These are phyloP conservation scores for Aphidius colemani DNA, from an alignment of 2,888 invertebrate species.

Conservation along the genomic window DNA sequence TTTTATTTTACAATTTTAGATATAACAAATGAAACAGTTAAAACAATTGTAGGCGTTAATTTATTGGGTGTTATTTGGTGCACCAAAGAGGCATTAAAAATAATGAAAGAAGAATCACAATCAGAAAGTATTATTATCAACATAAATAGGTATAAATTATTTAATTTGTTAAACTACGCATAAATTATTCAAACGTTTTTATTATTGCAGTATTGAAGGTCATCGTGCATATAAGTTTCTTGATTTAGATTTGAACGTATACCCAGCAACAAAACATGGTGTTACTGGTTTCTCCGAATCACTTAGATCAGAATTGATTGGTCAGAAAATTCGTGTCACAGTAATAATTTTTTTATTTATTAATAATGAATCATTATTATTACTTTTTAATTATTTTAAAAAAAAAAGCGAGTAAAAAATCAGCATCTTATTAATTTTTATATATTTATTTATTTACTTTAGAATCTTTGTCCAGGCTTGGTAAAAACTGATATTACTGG, in stretches of 20 bases:
- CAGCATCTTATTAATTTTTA: too few relatives aligned
- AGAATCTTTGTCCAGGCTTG: slow-evolving; percentile 70
- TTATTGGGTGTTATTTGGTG: slow-evolving; percentile 47
- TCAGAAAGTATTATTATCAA: slow-evolving; percentile 43
- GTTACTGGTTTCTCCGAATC: slow-evolving; percentile 65
- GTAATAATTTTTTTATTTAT: slow-evolving; percentile 31
- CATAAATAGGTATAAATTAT: slow-evolving; percentile 36
- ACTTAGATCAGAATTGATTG: slow-evolving; percentile 63
- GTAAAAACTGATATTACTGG: slow-evolving; percentile 64
- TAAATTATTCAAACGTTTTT: too few relatives aligned
- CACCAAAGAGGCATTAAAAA: slow-evolving; percentile 41
- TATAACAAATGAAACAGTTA: slow-evolving; percentile 35
- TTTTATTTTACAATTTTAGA: slow-evolving; percentile 28
- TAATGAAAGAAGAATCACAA: slow-evolving; percentile 41
- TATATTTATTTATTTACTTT: slow-evolving; percentile 29
- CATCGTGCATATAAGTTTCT: slow-evolving; percentile 59
- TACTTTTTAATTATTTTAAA: too few relatives aligned
- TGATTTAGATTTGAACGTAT: slow-evolving; percentile 58
- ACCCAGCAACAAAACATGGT: slow-evolving; percentile 66
- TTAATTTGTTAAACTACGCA: too few relatives aligned
- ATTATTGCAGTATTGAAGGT: slow-evolving; percentile 50
- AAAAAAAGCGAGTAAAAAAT: too few relatives aligned
- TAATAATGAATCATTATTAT: too few relatives aligned
- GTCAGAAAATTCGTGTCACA: slow-evolving; percentile 41
- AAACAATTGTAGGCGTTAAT: slow-evolving; percentile 39